Evolutionary conservation across 2,888 invertebrate species (phyloP).

Genomic region (Pasiphila rectangulata): DNA sequence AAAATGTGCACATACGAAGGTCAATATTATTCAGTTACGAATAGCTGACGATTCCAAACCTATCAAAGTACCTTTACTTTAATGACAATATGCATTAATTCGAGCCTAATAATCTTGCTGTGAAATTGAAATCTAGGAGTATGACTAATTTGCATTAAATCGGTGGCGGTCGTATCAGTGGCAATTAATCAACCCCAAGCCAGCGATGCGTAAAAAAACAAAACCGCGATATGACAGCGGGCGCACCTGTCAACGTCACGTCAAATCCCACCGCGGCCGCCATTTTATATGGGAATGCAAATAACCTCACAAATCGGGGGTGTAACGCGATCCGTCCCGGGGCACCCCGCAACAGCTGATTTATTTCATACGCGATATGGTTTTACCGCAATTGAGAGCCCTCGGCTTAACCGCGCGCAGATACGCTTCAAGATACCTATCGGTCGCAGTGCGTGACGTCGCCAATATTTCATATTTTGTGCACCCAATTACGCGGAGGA

Average conservation of each 20-base stretch:
- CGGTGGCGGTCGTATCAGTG: conserved; percentile 26
- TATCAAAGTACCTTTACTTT: too few relatives aligned
- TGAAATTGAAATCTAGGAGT: conserved; percentile 15
- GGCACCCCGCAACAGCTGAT: conserved; percentile 64
- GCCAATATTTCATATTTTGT: conserved; percentile 41
- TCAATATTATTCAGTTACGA: neutral
- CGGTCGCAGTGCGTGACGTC: conserved; percentile 41
- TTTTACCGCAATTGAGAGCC: conserved; percentile 69
- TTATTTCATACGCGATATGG: conserved; percentile 76
- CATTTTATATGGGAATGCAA: conserved; percentile 74
- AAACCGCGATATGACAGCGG: conserved; percentile 49
- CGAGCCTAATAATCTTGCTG: conserved; percentile 1
- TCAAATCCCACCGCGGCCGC: conserved; percentile 63
- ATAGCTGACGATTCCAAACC: neutral
- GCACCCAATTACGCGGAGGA: conserved; percentile 64
- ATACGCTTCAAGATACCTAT: conserved; percentile 41
- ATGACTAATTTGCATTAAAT: conserved; percentile 27
- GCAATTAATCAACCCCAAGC: conserved; percentile 45
- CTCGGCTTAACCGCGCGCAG: conserved; percentile 38
- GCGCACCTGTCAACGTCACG: conserved; percentile 70
- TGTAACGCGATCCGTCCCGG: conserved; percentile 68
- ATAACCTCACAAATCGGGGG: conserved; percentile 70
- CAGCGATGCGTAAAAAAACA: conserved; percentile 48
- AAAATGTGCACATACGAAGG: neutral
- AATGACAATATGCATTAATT: neutral